Base-by-base conservation (phyloP, 2,888 invertebrate genomes). In the Seira sanloemensis region DNA sequence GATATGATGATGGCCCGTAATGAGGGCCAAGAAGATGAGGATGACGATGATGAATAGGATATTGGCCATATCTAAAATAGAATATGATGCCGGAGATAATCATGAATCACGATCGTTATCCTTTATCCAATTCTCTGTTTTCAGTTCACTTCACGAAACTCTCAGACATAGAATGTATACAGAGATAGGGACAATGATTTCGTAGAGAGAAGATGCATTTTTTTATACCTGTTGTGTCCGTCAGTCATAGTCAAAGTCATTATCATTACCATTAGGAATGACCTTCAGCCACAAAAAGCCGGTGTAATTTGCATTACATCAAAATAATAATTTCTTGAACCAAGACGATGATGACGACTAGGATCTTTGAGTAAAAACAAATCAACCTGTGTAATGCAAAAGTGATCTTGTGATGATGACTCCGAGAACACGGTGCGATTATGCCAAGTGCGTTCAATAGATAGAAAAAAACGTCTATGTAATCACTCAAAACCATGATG, bases 231-330 rank as follows among this genome's bases (percentile, higher is more conserved):
- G 19, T 66, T 66, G 21, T 66, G 66, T 66, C 66, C 66, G 73
- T 79, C 73, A 67, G 73, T 73, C 79, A 74, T 37, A 37, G 58
- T 74, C 74, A 79, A 73, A 74, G 67, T 73, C 74, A 79, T 79
- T 74, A 79, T 79, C 74, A 79, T 73, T 79, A 79, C 79, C 73
- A 79, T 79, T 79, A 73, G 67, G 67, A 26, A 74, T 79, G 79
- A 79, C 79, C 79, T 79, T 79, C 79, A 79, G 79, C 73, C 73
- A 74, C 79, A 79, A 79, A 77, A 79, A 73, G 79, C 79, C 79
- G 79, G 79, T 79, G 79, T 79, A 79, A 79, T 79, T 73, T 79
- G 79, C 79, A 66, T 66, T 66, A 66, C 66, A 79, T 79, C 79
- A 73, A 68, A 79, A 73, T 73, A 25, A 71, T 77, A 26, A 58